These are phyloP conservation scores for Coleophora deauratella DNA, from an alignment of 2,888 invertebrate species.

Conservation along the genomic window DNA sequence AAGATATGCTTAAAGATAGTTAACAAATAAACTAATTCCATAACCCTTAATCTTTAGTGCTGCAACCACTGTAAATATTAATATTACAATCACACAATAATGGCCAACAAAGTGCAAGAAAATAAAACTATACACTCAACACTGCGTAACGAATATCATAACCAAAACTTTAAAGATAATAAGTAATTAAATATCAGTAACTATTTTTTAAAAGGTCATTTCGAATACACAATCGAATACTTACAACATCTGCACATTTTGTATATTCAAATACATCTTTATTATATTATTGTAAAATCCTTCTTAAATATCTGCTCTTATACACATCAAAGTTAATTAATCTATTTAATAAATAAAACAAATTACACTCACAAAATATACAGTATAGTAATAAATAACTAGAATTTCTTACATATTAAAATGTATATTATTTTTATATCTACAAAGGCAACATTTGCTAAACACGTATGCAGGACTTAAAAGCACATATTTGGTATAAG, in stretches of 20 bases:
- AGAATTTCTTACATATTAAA: background rate
- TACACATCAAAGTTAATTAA: no score
- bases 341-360: slow-evolving; percentile 40
- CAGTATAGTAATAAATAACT: slow-evolving; percentile 12
- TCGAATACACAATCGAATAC: no score
- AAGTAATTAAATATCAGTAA: no score
- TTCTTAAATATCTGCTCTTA: no score
- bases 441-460: slow-evolving; percentile 64
- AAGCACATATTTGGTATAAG: slow-evolving; percentile 70
- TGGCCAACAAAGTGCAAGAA: slow-evolving; percentile 60
- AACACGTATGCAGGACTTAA: slow-evolving; percentile 51
- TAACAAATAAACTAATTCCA: slow-evolving; percentile 53
- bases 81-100: slow-evolving; percentile 43
- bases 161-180: background rate
- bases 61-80: slow-evolving; percentile 44
- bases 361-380: slow-evolving; percentile 27
- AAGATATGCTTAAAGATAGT: slow-evolving; percentile 64
- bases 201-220: no score
- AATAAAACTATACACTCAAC: slow-evolving; percentile 50
- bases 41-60: slow-evolving; percentile 54
- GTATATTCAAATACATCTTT: no score
- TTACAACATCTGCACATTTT: no score
- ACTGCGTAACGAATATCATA: slow-evolving; percentile 59
- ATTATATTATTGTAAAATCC: no score
- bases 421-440: slow-evolving; percentile 23